A percentile compares a stretch with the other conserved stretches of the same genome.
phyloP scores from a whole-genome alignment of 37 sponge, comb jelly and placozoan genomes.

The Geodia barretti region DNA sequence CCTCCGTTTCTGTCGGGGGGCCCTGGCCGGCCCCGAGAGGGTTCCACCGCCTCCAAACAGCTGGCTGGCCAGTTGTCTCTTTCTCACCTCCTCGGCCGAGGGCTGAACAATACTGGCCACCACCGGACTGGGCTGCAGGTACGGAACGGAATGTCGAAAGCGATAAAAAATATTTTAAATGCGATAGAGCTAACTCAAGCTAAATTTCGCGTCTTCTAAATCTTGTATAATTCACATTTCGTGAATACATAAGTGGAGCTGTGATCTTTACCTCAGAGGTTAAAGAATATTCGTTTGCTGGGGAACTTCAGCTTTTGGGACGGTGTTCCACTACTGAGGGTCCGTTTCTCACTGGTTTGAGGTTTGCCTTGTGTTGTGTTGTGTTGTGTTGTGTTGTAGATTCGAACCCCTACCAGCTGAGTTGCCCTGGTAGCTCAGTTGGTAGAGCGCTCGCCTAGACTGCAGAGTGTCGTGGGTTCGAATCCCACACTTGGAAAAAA shows the following conservation, averaged over 20 bases:
- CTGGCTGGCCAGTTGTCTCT: slow-evolving; percentile 62
- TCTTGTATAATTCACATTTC: neutral
- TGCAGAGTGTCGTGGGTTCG: no score
- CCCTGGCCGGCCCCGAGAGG: slow-evolving; percentile 31
- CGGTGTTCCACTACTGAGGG: no score
- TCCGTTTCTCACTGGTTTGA: no score
- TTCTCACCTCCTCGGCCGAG: slow-evolving; percentile 49
- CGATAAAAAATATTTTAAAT: neutral
- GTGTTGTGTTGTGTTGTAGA: no score
- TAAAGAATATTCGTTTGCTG: no score
- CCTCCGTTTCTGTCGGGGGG: slow-evolving; percentile 16
- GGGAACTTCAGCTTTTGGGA: no score
- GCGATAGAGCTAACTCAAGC: neutral
- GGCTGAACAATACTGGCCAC: slow-evolving; percentile 13
- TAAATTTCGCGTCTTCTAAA: neutral
- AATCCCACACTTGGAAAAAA: no score
- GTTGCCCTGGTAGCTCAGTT: no score
- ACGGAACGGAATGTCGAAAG: neutral
- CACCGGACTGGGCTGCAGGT: slow-evolving; percentile 7
- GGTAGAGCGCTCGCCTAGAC: no score
- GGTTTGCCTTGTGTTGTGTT: no score
- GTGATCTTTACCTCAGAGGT: no score
- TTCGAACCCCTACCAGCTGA: no score
- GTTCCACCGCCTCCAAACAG: slow-evolving; percentile 62
- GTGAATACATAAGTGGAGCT: neutral